These are phyloP conservation scores for Aphelinus certus DNA, from an alignment of 1,140 invertebrate genomes.

Conservation along the genomic window DNA sequence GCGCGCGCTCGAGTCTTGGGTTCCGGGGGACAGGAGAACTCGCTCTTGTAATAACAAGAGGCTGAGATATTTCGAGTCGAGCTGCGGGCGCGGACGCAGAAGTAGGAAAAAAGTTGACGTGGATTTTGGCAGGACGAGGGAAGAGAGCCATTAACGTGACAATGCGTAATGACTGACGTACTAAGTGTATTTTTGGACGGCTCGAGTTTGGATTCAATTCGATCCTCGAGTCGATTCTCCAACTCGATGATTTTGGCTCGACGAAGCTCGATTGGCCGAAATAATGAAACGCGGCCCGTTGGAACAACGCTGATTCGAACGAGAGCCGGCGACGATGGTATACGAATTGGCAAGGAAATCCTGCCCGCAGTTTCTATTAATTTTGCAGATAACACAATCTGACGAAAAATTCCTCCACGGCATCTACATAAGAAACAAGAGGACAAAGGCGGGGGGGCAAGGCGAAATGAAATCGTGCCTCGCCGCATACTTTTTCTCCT, in stretches of 20 bases:
- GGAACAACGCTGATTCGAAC: too few species aligned
- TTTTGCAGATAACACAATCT: slow-evolving; percentile 15
- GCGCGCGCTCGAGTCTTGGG: neutral
- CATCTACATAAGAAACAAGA: neutral
- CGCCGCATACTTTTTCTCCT: neutral
- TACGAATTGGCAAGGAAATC: too few species aligned
- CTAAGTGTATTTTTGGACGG: slow-evolving; percentile 9
- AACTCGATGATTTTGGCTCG: too few species aligned
- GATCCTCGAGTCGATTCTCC: too few species aligned
- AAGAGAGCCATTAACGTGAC: slow-evolving; percentile 13
- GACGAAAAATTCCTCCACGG: slow-evolving; percentile 12
- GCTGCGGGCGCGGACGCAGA: neutral
- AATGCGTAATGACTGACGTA: slow-evolving; percentile 20
- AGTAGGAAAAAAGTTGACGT: neutral
- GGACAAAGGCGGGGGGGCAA: neutral
- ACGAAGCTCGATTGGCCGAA: too few species aligned
- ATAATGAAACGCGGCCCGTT: too few species aligned
- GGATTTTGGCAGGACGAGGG: neutral
- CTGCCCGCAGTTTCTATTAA: neutral
- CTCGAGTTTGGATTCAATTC: neutral
- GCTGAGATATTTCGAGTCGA: neutral
- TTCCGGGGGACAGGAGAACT: neutral
- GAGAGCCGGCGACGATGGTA: too few species aligned
- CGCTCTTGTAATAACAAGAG: neutral
- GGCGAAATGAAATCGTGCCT: too few species aligned